phyloP scores from a whole-genome alignment of 2,113 vertebrate species.

The Herpailurus yagouaroundi region DNA sequence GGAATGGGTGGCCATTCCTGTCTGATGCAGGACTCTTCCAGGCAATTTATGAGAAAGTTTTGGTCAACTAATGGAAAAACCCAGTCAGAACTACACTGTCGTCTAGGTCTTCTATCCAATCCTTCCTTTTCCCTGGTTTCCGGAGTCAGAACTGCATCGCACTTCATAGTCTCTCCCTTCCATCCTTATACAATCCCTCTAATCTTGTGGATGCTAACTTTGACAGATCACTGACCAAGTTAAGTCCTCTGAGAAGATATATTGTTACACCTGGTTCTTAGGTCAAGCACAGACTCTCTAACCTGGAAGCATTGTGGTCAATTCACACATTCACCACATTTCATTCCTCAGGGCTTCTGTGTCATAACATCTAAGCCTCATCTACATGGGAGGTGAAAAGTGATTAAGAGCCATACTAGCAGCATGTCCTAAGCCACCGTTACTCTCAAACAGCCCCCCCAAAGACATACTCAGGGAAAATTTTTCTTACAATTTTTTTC shows the following conservation, averaged over 20 bases:
- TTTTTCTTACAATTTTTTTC: neutral
- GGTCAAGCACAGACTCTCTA: neutral
- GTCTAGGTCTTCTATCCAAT: neutral
- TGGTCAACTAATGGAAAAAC: neutral
- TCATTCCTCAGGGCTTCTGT: neutral
- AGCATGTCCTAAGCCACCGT: neutral
- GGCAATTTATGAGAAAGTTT: neutral
- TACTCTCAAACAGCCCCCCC: neutral
- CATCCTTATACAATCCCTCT: neutral
- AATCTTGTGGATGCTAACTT: neutral
- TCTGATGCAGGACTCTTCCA: neutral
- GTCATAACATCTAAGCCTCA: neutral
- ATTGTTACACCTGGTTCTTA: neutral
- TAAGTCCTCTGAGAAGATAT: neutral
- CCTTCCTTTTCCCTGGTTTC: neutral
- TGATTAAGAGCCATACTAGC: neutral
- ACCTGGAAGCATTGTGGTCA: neutral
- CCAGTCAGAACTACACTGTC: neutral
- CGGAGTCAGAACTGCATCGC: neutral
- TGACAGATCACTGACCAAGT: neutral
- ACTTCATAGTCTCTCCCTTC: neutral
- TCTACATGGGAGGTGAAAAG: neutral
- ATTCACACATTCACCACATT: neutral
- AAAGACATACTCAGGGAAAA: neutral
- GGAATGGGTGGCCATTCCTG: neutral